Evolutionary conservation across 1,140 invertebrate genomes (phyloP), one percentile per base, ranked within the genome.

Genomic region (Zelostemma sp.): DNA sequence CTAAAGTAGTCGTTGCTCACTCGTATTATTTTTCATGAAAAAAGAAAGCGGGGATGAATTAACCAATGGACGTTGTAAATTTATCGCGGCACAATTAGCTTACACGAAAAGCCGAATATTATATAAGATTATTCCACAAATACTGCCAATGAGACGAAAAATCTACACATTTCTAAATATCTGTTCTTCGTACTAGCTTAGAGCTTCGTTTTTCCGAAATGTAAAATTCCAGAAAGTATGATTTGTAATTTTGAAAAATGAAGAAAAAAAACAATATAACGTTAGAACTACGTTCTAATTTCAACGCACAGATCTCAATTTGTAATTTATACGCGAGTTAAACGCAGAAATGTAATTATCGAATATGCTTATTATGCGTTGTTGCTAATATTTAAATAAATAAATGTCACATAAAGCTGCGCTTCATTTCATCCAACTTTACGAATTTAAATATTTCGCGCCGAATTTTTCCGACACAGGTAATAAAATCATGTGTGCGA

Each of bases 301-400:
- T 11, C 16, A 43, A 15, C 40, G 40, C 14, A 43, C 40, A 43
- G 40, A 43, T 43, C 14, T 43, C 40, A 17, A 43, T 43, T 43
- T 16, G 14, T 43, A 16, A 15, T 43, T 43, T 14, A 17, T 43
- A 4, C 16, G 14, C 4, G 15, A 43, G n/a, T 40, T 12, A 2
- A 4, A 40, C 14, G 1, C 14, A 40, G n/a, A 12, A 40, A 40
- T 40, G 40, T 43, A 43, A 15, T 43, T 14, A 43, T 17, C 14
- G 15, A 43, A 43, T 43, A 4, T 43, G 40, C 40, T 43, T 43
- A 43, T 14, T 14, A 43, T 43, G 40, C 12, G 8, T 43, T 16
- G 14, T 43, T 43, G 40, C 40, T 16, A 17, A 43, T 43, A 43
- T 43, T 43, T 43, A 43, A 43, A 43, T 43, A 43, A 43, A 43